Base-by-base conservation (phyloP, 2,797 vertebrate species). In the Psittacula echo region DNA sequence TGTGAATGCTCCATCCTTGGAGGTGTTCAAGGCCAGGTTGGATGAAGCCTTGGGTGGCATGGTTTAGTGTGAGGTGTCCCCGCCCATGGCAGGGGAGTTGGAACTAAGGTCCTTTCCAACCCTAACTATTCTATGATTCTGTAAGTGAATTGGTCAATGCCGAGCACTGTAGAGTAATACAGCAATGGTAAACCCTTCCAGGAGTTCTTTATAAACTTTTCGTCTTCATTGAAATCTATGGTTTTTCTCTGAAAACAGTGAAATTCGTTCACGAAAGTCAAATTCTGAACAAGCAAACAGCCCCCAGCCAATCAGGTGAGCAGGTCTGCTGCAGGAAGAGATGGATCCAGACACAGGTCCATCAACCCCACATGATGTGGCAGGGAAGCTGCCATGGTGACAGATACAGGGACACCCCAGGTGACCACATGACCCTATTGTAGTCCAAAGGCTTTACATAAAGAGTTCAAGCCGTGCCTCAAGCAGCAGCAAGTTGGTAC, bases 101-200 rank as follows among this genome's bases (percentile, higher is more conserved):
- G 41, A 41, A 41, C 41, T 41, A 41, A 41, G 41, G 41, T 41
- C 41, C 41, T 41, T 41, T 41, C 41, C 41, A 41, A 41, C 11
- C 41, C 11, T 41, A 41, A 41, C 13, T 41, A 41, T 41, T 41
- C 41, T 41, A 41, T 41, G 41, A 41, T 41, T 41, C 41, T 39
- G 37, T 39, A 20, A 32, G 11, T 1, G 10, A 48, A 5, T 37
- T 26, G 16, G 24, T 65, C 13, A 23, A 3, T 2, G 1, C 13
- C 37, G 12, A 12, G 21, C 1, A 0, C 2, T 2, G 2, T 9
- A 30, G 11, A 22, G 42, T 37, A 58, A 11, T 5, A 3, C 29
- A 29, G 21, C 19, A 62, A 13, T 4, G 21, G 22, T n/a, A 42
- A 48, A 74, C 13, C 13, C 19, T 54, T 45, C 27, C 19, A 62